Evolutionary conservation across 53 echinoderm and acorn worm genomes (phyloP).

Genomic region (Echinometra lucunter): DNA sequence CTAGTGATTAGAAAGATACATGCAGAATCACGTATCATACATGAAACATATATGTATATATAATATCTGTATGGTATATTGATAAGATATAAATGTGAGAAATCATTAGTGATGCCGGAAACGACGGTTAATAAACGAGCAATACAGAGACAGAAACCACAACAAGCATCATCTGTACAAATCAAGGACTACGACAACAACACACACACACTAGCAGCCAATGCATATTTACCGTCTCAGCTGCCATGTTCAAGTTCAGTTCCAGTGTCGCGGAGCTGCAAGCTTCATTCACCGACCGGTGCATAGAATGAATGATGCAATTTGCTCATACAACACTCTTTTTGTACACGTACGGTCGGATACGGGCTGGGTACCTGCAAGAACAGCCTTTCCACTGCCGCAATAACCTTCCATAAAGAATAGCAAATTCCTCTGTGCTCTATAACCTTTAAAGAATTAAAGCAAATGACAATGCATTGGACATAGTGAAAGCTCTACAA

Average conservation of each 20-base stretch:
- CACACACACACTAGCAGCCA: background rate
- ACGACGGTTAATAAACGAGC: background rate
- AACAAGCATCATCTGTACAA: background rate
- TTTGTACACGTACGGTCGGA: no score
- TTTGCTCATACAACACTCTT: background rate
- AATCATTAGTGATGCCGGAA: no score
- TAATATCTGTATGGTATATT: no score
- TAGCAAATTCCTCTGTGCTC: background rate
- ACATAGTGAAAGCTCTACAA: no score
- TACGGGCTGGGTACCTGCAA: background rate
- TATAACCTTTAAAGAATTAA: no score
- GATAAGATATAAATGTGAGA: no score
- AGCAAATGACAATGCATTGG: no score
- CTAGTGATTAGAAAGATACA: no score
- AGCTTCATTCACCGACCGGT: background rate
- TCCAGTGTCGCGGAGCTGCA: background rate
- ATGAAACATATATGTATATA: background rate
- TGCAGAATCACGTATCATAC: no score
- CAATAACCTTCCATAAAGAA: background rate
- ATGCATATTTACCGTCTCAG: background rate
- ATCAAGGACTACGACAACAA: background rate
- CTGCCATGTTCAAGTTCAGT: slow-evolving; percentile 1
- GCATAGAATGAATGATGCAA: background rate
- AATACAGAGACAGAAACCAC: background rate
- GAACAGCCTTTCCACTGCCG: background rate